These are phyloP conservation scores for Pachyuromys duprasi DNA, from an alignment of 2,797 vertebrate species.

Conservation along the genomic window DNA sequence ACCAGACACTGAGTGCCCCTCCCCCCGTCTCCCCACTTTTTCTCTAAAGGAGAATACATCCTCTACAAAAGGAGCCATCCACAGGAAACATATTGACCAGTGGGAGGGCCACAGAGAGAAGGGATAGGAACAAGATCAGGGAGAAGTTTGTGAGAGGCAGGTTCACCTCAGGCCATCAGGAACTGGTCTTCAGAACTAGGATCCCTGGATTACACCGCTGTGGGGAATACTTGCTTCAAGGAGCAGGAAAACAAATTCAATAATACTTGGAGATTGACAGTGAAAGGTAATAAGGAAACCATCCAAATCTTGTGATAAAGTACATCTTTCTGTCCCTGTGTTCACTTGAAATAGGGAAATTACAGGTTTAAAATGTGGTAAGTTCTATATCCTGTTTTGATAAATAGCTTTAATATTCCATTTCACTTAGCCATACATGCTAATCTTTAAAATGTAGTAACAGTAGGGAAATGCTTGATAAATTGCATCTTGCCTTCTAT, in stretches of 20 bases:
- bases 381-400: slow-evolving; percentile 14
- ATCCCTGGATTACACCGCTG: neutral
- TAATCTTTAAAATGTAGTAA: slow-evolving; percentile 33
- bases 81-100: neutral
- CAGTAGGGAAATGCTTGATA: slow-evolving; percentile 21
- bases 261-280: neutral
- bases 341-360: neutral
- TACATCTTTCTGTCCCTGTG: neutral
- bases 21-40: neutral
- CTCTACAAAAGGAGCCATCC: slow-evolving; percentile 4
- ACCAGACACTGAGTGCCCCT: slow-evolving; percentile 50
- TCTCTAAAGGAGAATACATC: slow-evolving; percentile 64
- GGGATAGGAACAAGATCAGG: neutral
- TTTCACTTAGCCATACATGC: neutral
- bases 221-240: neutral
- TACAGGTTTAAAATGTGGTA: slow-evolving; percentile 10
- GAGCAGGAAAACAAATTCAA: slow-evolving; percentile 31
- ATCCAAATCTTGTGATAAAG: neutral
- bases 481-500: slow-evolving; percentile 39
- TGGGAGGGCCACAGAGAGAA: neutral
- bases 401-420: slow-evolving; percentile 45
- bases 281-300: slow-evolving; percentile 7
- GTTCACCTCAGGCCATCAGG: neutral
- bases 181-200: neutral
- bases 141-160: neutral